Conservation (phyloP, 2,113 vertebrate genomes). For the Azemiops feae region DNA sequence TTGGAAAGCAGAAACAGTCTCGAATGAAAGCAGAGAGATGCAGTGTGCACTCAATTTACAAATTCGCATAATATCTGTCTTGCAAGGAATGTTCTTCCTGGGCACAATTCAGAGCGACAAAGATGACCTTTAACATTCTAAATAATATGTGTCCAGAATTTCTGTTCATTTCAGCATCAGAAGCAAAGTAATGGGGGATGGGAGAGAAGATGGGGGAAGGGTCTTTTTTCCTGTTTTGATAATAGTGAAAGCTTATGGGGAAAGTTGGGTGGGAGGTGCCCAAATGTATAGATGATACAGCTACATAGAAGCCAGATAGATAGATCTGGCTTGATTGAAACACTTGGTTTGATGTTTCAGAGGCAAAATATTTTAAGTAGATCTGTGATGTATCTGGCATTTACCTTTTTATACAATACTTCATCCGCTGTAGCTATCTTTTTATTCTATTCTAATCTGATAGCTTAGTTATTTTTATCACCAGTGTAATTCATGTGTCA, state of each 20-base stretch:
- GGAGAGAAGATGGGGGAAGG: neutral
- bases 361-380: neutral
- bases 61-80: neutral
- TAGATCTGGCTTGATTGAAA: neutral
- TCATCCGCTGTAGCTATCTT: neutral
- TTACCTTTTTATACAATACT: neutral
- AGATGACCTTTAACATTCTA: neutral
- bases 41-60: neutral
- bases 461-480: neutral
- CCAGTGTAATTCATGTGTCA: neutral
- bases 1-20: neutral
- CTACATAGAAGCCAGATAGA: neutral
- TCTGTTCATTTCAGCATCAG: neutral
- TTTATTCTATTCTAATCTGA: neutral
- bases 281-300: neutral
- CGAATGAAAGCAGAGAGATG: neutral
- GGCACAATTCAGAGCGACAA: neutral
- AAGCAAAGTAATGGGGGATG: neutral
- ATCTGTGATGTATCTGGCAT: neutral
- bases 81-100: neutral
- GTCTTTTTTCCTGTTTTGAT: neutral
- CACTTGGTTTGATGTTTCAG: neutral
- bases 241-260: neutral
- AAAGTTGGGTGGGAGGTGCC: neutral
- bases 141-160: neutral